Evolutionary conservation across 2,888 invertebrate genomes (phyloP), one percentile per base, ranked within the genome.

Genomic region (Shargacucullia verbasci): DNA sequence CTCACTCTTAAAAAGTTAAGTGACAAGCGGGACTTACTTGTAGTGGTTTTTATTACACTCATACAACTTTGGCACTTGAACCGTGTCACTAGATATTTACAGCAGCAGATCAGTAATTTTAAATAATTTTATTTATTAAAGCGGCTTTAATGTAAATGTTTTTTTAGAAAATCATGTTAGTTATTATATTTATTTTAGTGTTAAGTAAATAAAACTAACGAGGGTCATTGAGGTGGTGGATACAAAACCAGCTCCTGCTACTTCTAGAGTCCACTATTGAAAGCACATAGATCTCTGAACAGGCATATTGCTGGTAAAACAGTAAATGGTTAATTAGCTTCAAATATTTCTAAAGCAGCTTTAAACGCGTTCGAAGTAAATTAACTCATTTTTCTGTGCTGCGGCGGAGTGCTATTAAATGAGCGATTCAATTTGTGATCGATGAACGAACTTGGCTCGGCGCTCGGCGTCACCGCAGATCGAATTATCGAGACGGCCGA

Each of bases 371-470:
- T 14, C 13, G 11, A 12, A 40, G 25, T 45, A 20, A 33, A 39
- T 35, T 25, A 27, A 33, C 34, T 7, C 12, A 29, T n/a, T 43
- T 54, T 33, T 31, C 12, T 61, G 13, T 8, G 11, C 37, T 31
- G 37, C 55, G 52, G 35, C 41, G 15, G 12, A 10, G 37, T n/a
- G 54, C 48, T 44, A 57, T 70, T 58, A 66, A 66, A 61, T 43
- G 31, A 61, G 35, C 40, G 55, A 62, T 74, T 66, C 61, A 66
- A 70, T 72, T 70, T 66, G 48, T 71, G 61, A 75, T 75, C 55
- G 76, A 68, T 68, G 60, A 50, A 27, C 45, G 12, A 71, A 59
- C 43, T 71, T 57, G 48, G 50, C 44, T 34, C 41, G 43, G 7
- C 39, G 50, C 44, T 34, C 41, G 43, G 7, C 39, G 53, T 50